Evolutionary conservation across 2,797 vertebrate species (phyloP), one percentile per base, ranked within the genome.

Genomic region (Melanotaenia parkinsoni): DNA sequence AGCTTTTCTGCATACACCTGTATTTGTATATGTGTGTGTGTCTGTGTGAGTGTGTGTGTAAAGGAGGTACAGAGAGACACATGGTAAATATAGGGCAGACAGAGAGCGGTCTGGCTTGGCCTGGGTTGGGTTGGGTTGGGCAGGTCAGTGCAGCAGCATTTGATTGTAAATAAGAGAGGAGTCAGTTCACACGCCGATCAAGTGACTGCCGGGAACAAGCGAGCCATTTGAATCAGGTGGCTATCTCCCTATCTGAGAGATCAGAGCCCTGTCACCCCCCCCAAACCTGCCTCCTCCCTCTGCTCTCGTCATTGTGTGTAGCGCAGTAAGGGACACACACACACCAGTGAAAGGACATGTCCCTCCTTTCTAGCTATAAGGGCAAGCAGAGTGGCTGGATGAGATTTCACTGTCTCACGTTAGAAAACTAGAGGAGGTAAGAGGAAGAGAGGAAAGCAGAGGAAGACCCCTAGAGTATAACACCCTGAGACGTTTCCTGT

Each of bases 151-250:
- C 83, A 79, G 87, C 87, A 94, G 92, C 92, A 94, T 94, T 89
- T 93, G 92, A 94, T 94, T 94, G 93, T 95, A 95, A 95, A 95
- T 94, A 95, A 96, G 94, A 92, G 92, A 91, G 87, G 90, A 93
- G 90, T 93, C 92, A 95, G 95, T 97, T 97, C 96, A 96, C 96
- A 97, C 95, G 95, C 95, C 79, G 95, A 97, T 96, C 95, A 88
- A 90, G 94, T 96, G 89, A 96, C 96, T 71, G 85, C 87, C 79
- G 93, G 94, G 96, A 96, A 97, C 96, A 97, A 96, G 94, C 93
- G 90, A 92, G 91, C 91, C 93, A 95, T 97, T 97, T 96, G 95
- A 95, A 95, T 95, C 95, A 93, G 95, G 94, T 95, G 95, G 94
- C 94, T 96, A 95, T 96, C 95, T 96, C 92, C 93, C 93, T 95